Percentiles rank a stretch among this genome's conserved stretches.
Conservation (phyloP, 2,113 vertebrate species). For the Typhlomys cinereus region DNA sequence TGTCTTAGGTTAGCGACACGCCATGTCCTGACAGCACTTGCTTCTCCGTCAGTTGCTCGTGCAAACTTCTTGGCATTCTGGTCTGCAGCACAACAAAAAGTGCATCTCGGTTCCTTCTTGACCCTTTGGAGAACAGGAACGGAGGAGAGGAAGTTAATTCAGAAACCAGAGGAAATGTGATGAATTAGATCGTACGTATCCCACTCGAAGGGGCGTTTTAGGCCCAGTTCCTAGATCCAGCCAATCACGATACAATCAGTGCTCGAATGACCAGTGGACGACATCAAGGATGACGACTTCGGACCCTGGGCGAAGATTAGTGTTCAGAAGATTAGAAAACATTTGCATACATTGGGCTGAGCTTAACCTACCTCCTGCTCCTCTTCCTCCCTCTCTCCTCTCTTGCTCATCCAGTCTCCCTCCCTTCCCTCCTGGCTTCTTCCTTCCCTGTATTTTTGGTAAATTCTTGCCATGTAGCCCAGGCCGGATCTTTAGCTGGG, state of each 20-base stretch:
- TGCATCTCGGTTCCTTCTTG: conserved; percentile 31
- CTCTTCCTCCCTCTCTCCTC: no score
- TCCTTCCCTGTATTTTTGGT: neutral
- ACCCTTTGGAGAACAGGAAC: conserved; percentile 28
- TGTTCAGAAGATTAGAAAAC: conserved; percentile 10
- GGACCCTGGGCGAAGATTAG: neutral
- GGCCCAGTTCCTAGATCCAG: neutral
- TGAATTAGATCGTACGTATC: conserved; percentile 8
- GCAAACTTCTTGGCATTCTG: neutral
- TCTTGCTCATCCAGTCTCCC: no score
- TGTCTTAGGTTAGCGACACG: neutral
- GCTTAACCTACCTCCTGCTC: no score
- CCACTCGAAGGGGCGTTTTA: conserved; percentile 13
- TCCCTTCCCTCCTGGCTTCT: no score
- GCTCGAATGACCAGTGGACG: neutral
- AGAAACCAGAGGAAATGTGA: conserved; percentile 13
- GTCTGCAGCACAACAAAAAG: neutral
- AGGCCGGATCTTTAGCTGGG: neutral
- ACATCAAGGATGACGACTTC: neutral
- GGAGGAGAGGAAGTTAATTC: conserved; percentile 46
- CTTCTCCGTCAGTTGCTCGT: neutral
- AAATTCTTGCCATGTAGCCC: neutral
- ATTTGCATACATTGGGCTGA: neutral
- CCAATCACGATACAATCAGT: neutral
- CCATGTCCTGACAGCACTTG: neutral